Conservation (phyloP, 2,113 vertebrate genomes). For the Todiramphus chloris region DNA sequence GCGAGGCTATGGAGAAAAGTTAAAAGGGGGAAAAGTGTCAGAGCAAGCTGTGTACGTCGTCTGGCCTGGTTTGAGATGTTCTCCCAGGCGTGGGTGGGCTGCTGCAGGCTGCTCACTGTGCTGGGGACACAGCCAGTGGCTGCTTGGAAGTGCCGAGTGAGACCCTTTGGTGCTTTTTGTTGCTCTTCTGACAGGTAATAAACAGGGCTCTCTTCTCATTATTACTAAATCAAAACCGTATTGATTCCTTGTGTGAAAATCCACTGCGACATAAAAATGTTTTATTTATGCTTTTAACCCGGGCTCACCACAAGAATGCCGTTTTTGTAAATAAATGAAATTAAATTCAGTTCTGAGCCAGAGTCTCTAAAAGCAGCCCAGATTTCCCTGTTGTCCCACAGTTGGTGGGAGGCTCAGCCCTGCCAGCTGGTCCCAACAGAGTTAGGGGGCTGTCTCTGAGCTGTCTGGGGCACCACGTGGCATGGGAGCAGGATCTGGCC, state of each 20-base stretch:
- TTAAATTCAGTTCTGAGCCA: not conserved
- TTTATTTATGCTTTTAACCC: slow-evolving; percentile 23
- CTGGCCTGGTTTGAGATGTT: not conserved
- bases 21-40: not conserved
- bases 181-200: not conserved
- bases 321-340: not conserved
- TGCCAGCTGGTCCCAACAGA: not conserved
- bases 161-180: not conserved
- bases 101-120: rapidly evolving
- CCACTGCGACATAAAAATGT: not conserved
- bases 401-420: rapidly evolving
- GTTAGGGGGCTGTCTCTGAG: not conserved
- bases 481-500: not conserved
- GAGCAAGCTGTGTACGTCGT: not conserved
- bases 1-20: rapidly evolving
- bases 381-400: not conserved
- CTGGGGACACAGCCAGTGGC: rapidly evolving
- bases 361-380: not conserved
- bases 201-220: slow-evolving; percentile 1
- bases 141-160: not conserved
- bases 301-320: not conserved
- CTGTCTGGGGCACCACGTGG: rapidly evolving
- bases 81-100: rapidly evolving
- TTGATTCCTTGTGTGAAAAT: slow-evolving; percentile 46
- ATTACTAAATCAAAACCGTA: slow-evolving; percentile 48